These are phyloP conservation scores for Pempheris klunzingeri DNA, from an alignment of 2,797 vertebrate genomes.

Conservation along the genomic window DNA sequence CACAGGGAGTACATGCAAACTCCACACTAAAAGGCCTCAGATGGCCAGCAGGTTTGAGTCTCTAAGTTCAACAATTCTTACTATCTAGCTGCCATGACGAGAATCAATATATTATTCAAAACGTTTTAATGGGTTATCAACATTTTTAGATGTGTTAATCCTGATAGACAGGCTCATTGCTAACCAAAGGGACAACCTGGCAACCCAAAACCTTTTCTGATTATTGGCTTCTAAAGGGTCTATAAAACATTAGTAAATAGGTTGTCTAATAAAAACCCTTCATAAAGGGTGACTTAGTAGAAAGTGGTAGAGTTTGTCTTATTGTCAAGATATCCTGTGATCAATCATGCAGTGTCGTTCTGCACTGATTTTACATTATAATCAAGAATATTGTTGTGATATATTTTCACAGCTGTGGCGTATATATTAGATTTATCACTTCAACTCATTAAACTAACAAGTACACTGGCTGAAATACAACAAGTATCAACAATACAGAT, in stretches of 20 bases:
- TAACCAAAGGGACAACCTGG: too few species aligned
- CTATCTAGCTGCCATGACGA: too few species aligned
- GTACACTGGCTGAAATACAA: not conserved
- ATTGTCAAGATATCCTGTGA: not conserved
- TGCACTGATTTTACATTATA: not conserved
- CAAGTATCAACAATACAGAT: constrained; percentile 10
- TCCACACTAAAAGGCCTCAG: too few species aligned
- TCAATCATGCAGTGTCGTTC: not conserved
- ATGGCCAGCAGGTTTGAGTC: too few species aligned
- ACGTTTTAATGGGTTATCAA: not conserved
- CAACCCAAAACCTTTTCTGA: not conserved
- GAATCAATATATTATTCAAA: not conserved
- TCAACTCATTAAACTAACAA: not conserved
- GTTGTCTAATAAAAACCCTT: not conserved
- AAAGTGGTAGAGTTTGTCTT: not conserved
- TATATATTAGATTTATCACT: too few species aligned
- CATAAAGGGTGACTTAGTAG: not conserved
- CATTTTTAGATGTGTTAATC: constrained; percentile 3
- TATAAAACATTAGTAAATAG: not conserved
- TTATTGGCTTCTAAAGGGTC: not conserved
- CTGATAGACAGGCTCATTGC: not conserved
- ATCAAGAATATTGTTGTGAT: not conserved
- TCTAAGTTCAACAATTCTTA: too few species aligned
- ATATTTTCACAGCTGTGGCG: too few species aligned
- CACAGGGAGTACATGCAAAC: too few species aligned